Conservation (phyloP, 2,113 vertebrate species). For the Romanogobio albipinnatus region DNA sequence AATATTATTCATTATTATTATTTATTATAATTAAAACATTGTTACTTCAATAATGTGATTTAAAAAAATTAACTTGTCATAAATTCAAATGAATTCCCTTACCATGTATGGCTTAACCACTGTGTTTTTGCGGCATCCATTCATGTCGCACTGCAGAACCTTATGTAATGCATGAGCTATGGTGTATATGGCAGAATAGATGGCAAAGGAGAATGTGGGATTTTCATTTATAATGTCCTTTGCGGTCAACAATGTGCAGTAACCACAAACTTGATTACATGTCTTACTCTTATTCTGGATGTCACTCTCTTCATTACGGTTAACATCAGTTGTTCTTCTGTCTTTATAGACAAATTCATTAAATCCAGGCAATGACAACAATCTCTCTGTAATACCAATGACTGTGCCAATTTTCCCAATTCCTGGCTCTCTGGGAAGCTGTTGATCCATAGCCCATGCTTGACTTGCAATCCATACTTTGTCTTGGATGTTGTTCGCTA, state of each 20-base stretch:
- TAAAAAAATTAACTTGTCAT: too few species aligned
- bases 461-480: constrained; percentile 86
- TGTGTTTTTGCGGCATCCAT: constrained; percentile 66
- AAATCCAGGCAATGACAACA: constrained; percentile 66
- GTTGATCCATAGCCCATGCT: constrained; percentile 73
- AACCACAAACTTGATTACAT: constrained; percentile 67
- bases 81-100: constrained; percentile 46
- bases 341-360: constrained; percentile 62
- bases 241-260: constrained; percentile 56
- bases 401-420: constrained; percentile 74
- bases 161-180: constrained; percentile 69
- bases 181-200: too few species aligned
- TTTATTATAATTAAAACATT: too few species aligned
- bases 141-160: constrained; percentile 72
- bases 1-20: too few species aligned
- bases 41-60: too few species aligned
- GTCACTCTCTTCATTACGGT: background rate
- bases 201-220: too few species aligned
- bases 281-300: background rate
- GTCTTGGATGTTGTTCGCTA: constrained; percentile 71
- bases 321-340: background rate
- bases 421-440: constrained; percentile 63
- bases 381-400: constrained; percentile 73
- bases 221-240: too few species aligned
- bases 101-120: constrained; percentile 80